Percentiles rank a stretch among this genome's conserved stretches.
These are phyloP conservation scores for Papilio polyxenes DNA, from an alignment of 1,140 invertebrate genomes.

Conservation along the genomic window DNA sequence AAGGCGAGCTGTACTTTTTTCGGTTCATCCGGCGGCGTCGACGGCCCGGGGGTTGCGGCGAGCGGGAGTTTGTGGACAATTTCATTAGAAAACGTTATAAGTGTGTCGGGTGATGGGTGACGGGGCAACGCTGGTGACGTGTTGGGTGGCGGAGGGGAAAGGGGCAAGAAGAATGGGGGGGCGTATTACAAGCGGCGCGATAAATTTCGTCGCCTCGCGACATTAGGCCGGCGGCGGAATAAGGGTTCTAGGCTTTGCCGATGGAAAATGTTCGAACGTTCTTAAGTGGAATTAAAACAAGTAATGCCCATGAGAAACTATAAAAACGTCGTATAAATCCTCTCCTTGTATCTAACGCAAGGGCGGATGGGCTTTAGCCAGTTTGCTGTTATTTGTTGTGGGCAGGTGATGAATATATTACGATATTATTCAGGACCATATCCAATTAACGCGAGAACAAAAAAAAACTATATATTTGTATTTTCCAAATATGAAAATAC, in stretches of 20 bases:
- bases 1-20: conserved; percentile 79
- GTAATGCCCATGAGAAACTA: conserved; percentile 62
- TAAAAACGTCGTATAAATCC: conserved; percentile 75
- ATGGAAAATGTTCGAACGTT: conserved; percentile 64
- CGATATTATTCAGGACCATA: background rate
- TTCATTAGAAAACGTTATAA: conserved; percentile 81
- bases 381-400: conserved; percentile 55
- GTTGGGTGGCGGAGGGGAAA: conserved; percentile 47
- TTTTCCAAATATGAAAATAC: background rate
- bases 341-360: conserved; percentile 48
- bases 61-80: conserved; percentile 78
- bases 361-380: conserved; percentile 58
- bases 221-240: conserved; percentile 70
- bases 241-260: conserved; percentile 55
- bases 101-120: conserved; percentile 69
- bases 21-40: conserved; percentile 74
- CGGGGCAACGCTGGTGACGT: conserved; percentile 64
- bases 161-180: conserved; percentile 43
- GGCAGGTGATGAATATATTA: conserved; percentile 4
- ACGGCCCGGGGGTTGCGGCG: conserved; percentile 67
- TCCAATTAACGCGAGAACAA: background rate
- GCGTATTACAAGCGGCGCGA: conserved; percentile 75
- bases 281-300: conserved; percentile 74
- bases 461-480: background rate
- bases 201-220: conserved; percentile 76